Percentiles rank a stretch among this genome's conserved stretches.
These are phyloP conservation scores for Fopius arisanus DNA, from an alignment of 1,140 invertebrate genomes.

Conservation along the genomic window DNA sequence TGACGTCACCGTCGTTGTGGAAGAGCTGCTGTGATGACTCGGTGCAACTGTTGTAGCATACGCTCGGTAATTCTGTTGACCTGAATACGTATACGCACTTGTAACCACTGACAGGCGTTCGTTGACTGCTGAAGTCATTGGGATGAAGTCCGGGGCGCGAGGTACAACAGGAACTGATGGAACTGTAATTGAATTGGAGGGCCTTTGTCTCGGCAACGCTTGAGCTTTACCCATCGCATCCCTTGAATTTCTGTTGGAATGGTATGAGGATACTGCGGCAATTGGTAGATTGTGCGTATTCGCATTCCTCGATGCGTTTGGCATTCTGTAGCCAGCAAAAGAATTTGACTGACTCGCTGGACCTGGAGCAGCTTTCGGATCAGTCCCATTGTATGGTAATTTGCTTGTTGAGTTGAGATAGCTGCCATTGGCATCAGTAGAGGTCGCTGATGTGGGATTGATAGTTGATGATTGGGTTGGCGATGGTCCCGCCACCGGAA, in stretches of 20 bases:
- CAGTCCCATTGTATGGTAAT: conserved; percentile 49
- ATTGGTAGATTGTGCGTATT: conserved; percentile 67
- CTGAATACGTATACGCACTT: conserved; percentile 28
- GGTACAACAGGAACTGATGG: not conserved
- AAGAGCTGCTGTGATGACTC: conserved; percentile 52
- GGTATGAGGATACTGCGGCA: conserved; percentile 63
- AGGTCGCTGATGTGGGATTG: conserved; percentile 12
- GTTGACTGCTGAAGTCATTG: not conserved
- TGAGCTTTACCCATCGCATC: conserved; percentile 49
- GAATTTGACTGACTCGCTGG: conserved; percentile 17
- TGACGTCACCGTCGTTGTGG: conserved; percentile 53
- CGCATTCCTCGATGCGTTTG: conserved; percentile 36
- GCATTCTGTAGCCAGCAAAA: conserved; percentile 39
- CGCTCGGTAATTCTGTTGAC: conserved; percentile 42
- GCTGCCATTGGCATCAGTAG: conserved; percentile 7
- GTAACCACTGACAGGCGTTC: not conserved
- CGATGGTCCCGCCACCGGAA: conserved; percentile 30
- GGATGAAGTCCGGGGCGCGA: not conserved
- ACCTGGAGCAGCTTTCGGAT: conserved; percentile 44
- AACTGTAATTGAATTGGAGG: conserved; percentile 26
- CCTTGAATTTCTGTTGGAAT: conserved; percentile 54
- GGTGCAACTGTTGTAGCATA: conserved; percentile 57
- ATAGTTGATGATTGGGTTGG: not conserved
- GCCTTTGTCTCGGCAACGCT: conserved; percentile 40
- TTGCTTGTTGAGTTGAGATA: conserved; percentile 41